Evolutionary conservation across 2,797 vertebrate genomes (phyloP).

Genomic region (Prunella strophiata): DNA sequence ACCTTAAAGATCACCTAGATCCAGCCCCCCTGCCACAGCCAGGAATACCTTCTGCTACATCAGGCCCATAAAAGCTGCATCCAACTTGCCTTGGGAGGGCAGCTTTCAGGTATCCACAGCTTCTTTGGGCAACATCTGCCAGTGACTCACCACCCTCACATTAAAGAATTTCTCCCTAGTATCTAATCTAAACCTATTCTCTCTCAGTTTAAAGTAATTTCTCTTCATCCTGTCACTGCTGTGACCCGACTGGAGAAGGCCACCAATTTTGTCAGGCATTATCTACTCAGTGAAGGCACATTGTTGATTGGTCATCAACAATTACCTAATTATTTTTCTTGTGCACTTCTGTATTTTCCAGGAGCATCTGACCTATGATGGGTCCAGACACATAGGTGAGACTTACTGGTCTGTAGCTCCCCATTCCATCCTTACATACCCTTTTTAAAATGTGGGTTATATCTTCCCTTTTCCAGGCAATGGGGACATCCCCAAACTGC

Average conservation of each 20-base stretch:
- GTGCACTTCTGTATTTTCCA: neutral
- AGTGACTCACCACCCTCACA: neutral
- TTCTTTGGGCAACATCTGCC: neutral
- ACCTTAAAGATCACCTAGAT: neutral
- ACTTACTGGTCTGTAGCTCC: neutral
- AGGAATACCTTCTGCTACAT: neutral
- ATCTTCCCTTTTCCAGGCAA: neutral
- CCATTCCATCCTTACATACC: neutral
- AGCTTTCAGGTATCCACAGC: neutral
- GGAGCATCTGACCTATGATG: neutral
- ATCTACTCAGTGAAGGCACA: neutral
- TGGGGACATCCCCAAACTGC: neutral
- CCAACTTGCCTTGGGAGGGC: neutral
- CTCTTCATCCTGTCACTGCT: neutral
- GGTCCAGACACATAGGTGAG: neutral
- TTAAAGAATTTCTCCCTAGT: neutral
- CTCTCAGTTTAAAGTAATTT: neutral
- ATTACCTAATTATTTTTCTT: neutral
- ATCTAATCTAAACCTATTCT: neutral
- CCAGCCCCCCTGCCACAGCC: neutral
- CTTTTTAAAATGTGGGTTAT: neutral
- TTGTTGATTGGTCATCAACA: neutral
- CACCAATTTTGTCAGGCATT: neutral
- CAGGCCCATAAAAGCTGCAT: neutral
- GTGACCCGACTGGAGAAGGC: neutral